Conservation (phyloP, 2,113 vertebrate species). For the Nanorana parkeri region DNA sequence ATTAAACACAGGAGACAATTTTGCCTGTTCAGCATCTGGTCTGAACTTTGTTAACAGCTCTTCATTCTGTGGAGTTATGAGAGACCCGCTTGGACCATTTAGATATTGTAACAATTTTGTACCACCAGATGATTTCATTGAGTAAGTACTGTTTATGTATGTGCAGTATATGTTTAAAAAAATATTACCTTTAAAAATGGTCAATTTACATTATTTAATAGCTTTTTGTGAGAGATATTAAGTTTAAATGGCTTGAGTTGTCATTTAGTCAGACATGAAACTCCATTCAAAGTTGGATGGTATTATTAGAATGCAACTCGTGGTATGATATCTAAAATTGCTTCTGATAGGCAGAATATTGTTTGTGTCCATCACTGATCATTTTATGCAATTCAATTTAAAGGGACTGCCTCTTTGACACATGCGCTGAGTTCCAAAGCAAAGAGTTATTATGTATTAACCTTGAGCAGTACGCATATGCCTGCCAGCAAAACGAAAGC, state of each 20-base stretch:
- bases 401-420: conserved; percentile 67
- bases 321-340: too few relatives aligned
- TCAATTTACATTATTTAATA: too few relatives aligned
- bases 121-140: conserved; percentile 58
- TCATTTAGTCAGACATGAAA: too few relatives aligned
- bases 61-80: conserved; percentile 63
- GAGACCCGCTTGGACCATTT: conserved; percentile 55
- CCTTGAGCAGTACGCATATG: conserved; percentile 64
- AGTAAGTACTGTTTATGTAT: conserved; percentile 59
- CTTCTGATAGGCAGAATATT: not conserved
- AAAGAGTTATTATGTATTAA: conserved; percentile 59
- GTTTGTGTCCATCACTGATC: not conserved
- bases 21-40: conserved; percentile 58
- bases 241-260: too few relatives aligned
- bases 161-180: too few relatives aligned
- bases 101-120: conserved; percentile 53
- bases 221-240: too few relatives aligned
- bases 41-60: conserved; percentile 47
- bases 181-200: too few relatives aligned
- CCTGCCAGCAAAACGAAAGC: conserved; percentile 65
- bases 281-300: too few relatives aligned
- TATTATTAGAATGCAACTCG: too few relatives aligned
- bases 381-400: not conserved
- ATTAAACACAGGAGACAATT: conserved; percentile 63
- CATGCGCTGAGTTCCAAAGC: conserved; percentile 59